Percentiles rank a stretch among this genome's conserved stretches.
Evolutionary conservation across 2,888 invertebrate species (phyloP).

Genomic region (Dysmachus trigonus): DNA sequence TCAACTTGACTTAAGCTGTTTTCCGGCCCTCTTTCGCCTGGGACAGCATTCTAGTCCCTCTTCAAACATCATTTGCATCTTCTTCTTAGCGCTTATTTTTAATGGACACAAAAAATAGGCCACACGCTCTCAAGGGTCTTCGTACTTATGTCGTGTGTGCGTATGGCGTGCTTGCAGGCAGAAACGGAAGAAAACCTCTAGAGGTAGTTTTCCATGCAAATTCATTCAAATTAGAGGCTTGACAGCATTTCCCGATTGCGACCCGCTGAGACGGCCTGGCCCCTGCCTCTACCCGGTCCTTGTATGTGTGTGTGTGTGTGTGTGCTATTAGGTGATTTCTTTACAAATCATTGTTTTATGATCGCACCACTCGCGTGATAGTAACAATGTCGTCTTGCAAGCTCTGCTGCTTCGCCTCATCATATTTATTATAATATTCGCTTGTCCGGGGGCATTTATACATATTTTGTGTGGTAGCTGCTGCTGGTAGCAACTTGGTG

Average conservation of each 20-base stretch:
- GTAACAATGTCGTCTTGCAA: not conserved
- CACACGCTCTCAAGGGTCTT: slow-evolving; percentile 4
- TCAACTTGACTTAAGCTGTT: not conserved
- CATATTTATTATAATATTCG: not conserved
- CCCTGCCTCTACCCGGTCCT: not conserved
- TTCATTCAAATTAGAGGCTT: slow-evolving; percentile 20
- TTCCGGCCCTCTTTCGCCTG: not conserved
- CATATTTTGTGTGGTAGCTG: not conserved
- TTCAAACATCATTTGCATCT: slow-evolving; percentile 14
- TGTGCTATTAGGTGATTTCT: not conserved
- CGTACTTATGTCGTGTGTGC: not conserved
- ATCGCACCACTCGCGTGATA: not conserved
- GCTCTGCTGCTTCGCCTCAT: not conserved
- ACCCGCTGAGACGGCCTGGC: not conserved
- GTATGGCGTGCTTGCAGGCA: not conserved
- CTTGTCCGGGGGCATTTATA: not conserved
- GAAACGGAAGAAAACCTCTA: not conserved
- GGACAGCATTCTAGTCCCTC: not conserved
- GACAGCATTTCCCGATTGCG: slow-evolving; percentile 6
- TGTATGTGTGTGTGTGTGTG: not conserved
- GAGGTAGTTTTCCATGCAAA: slow-evolving; percentile 10
- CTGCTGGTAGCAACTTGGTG: not conserved
- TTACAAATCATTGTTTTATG: slow-evolving; percentile 12
- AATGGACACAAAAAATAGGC: not conserved
- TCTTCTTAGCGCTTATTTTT: not conserved